These are phyloP conservation scores for Egretta garzetta DNA, from an alignment of 2,113 vertebrate genomes.

Conservation along the genomic window DNA sequence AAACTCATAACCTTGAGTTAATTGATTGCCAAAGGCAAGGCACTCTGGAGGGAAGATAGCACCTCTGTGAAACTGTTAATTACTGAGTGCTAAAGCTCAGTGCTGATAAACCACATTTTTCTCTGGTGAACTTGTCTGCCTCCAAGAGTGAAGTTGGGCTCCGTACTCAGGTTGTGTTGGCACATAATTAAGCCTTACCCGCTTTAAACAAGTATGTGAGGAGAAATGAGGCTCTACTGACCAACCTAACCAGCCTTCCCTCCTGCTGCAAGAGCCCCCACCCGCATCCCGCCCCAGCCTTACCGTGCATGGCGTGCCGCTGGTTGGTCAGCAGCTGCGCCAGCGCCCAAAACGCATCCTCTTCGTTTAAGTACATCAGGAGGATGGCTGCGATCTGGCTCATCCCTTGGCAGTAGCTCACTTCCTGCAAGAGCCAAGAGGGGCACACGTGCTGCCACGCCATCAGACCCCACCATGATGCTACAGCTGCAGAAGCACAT, in stretches of 20 bases:
- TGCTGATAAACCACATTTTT: not conserved
- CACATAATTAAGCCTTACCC: not conserved
- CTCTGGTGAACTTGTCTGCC: not conserved
- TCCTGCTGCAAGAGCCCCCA: not conserved
- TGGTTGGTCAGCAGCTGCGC: constrained; percentile 87
- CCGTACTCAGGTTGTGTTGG: fast-evolving
- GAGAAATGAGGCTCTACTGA: not conserved
- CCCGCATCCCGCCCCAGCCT: not conserved
- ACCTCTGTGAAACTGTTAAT: not conserved
- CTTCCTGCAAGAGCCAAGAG: constrained; percentile 80
- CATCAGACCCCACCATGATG: not conserved
- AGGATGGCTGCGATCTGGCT: constrained; percentile 89
- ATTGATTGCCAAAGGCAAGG: not conserved
- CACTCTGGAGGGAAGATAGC: not conserved
- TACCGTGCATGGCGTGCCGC: constrained; percentile 88
- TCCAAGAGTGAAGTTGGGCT: not conserved
- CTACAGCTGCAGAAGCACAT: not conserved
- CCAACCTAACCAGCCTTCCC: not conserved
- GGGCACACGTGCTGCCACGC: not conserved
- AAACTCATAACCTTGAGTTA: not conserved
- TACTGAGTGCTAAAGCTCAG: not conserved
- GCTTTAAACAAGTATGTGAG: not conserved
- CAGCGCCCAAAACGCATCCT: constrained; percentile 90
- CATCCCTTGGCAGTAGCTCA: constrained; percentile 93
- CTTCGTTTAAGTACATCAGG: constrained; percentile 89